Base-by-base conservation (phyloP, 2,888 invertebrate species). In the Junonia oenone region DNA sequence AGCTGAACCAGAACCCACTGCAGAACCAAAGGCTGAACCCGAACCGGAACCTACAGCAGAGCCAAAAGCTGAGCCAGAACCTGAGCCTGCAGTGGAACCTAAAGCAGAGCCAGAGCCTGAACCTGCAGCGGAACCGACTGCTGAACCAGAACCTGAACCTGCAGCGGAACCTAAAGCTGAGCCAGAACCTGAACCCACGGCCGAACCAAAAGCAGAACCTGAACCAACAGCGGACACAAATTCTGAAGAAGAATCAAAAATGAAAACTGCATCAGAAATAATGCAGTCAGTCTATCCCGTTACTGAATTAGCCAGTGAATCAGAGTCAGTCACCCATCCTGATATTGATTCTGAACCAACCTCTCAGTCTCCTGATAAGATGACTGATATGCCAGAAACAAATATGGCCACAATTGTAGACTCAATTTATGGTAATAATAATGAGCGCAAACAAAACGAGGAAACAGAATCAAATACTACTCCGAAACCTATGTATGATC, bases 191-290 rank as follows among this genome's bases (percentile, higher is more conserved):
- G 33, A 35, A 35, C 2, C 13, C 6, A 13, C 13, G 5, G 72
- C 82, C 5, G 78, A 79, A 62, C 72, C 80, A 27, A 77, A 88
- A 65, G 75, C 90, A 0, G 81, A 82, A 53, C 69, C 88, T 1
- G 63, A 71, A 56, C 61, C 85, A 17, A 67, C 72, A 40, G 6
- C 51, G 37, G 58, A 62, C 27, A 43, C 61, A 8, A 58, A 64
- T 54, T 57, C 63, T 43, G 62, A 55, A 51, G 51, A 51, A 14
- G 56, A 56, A 29, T 46, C 63, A n/a, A 55, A 53, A 19, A 45
- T 52, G 5, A 48, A 55, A 26, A 47, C 47, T 11, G 51, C 56
- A 45, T 19, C 52, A n/a, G 38, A 40, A 19, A 40, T 48, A 19
- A 8, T 48, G 22, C 17, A 37, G 9, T 37, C 35, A 26, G 13